A percentile compares a stretch with the other conserved stretches of the same genome.
These are phyloP conservation scores for Leptocoma aspasia DNA, from an alignment of 2,113 vertebrate genomes.

Conservation along the genomic window DNA sequence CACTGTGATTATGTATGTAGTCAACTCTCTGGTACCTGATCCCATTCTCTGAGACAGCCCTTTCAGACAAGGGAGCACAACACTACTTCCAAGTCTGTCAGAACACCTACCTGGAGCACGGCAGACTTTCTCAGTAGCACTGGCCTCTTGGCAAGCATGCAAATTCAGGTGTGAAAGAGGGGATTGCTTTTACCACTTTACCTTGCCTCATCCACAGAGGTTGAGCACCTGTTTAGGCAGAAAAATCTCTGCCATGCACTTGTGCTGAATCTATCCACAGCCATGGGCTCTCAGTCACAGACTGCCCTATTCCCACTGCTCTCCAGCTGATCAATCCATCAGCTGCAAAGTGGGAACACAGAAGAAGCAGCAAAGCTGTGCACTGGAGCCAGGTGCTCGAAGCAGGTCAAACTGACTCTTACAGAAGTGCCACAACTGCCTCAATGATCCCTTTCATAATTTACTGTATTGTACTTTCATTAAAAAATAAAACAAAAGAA, in stretches of 20 bases:
- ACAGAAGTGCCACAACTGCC: not conserved
- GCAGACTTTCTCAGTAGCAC: not conserved
- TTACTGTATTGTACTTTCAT: not conserved
- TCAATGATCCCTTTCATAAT: not conserved
- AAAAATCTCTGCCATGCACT: not conserved
- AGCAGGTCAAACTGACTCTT: not conserved
- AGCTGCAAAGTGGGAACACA: not conserved
- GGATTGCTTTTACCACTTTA: not conserved
- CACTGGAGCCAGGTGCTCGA: not conserved
- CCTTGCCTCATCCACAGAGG: not conserved
- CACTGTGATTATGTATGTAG: not conserved
- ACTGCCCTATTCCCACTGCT: not conserved
- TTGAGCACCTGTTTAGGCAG: not conserved
- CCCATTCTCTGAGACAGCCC: not conserved
- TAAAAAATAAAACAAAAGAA: not conserved
- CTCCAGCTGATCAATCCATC: not conserved
- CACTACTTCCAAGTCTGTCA: not conserved
- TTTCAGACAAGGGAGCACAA: not conserved
- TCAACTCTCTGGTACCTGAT: not conserved
- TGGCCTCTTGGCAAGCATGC: not conserved
- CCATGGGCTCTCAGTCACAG: not conserved
- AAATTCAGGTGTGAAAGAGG: not conserved
- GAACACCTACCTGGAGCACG: not conserved
- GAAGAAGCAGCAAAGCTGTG: not conserved
- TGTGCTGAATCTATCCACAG: not conserved